Conservation (phyloP, 2,797 vertebrate genomes). For the Sus cebifrons region DNA sequence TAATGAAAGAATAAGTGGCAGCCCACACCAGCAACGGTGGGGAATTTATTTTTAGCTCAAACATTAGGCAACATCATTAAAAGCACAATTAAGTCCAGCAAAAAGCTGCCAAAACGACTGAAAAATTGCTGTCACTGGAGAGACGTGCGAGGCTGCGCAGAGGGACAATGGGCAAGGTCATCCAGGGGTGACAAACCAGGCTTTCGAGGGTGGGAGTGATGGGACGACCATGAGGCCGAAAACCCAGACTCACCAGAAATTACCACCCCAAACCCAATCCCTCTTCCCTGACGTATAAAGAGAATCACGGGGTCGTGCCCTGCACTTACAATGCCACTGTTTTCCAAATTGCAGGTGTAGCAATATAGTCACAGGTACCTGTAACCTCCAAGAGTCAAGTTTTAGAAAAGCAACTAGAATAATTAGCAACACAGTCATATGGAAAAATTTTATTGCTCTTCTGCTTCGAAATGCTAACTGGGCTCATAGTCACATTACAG, state of each 20-base stretch:
- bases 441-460: not conserved
- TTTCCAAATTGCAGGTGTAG: not conserved
- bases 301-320: not conserved
- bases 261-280: not conserved
- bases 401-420: conserved; percentile 30
- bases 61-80: conserved; percentile 66
- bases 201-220: not conserved
- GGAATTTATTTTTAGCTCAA: conserved; percentile 79
- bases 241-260: not conserved
- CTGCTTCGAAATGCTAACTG: conserved; percentile 10
- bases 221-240: not conserved
- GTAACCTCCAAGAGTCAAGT: not conserved
- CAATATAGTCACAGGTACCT: not conserved
- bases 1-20: conserved; percentile 61
- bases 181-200: not conserved
- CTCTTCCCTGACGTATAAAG: not conserved
- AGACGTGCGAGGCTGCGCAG: not conserved
- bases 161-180: not conserved
- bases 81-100: conserved; percentile 64
- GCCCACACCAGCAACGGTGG: not conserved
- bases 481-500: not conserved
- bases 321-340: not conserved
- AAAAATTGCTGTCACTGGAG: conserved; percentile 46
- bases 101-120: conserved; percentile 52
- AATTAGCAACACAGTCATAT: not conserved